A percentile compares a stretch with the other conserved stretches of the same genome.
These are phyloP conservation scores for Merluccius polli DNA, from an alignment of 2,797 vertebrate genomes.

Conservation along the genomic window DNA sequence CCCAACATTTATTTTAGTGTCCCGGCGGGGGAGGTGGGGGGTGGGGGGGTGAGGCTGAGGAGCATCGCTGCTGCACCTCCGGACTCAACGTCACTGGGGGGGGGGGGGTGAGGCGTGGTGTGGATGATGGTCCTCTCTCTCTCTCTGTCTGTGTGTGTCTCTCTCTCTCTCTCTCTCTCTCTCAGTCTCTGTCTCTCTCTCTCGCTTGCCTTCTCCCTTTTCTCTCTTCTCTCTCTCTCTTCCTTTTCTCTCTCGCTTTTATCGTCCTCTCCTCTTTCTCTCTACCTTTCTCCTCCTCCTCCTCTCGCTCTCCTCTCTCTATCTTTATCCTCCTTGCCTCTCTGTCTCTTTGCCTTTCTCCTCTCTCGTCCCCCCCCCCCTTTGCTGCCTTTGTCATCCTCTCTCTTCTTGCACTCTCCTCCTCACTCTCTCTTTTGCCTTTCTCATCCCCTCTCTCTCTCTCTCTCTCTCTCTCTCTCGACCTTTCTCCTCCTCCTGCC, in stretches of 20 bases:
- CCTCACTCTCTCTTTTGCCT: background rate
- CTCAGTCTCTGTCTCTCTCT: background rate
- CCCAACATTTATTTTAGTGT: conserved; percentile 64
- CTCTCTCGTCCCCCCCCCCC: no score
- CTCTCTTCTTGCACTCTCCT: background rate
- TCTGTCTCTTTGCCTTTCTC: background rate
- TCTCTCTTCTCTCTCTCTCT: no score
- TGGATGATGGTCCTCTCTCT: background rate
- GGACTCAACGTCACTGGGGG: background rate
- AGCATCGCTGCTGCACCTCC: conserved; percentile 42
- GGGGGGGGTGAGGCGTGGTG: background rate
- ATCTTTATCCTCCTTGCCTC: no score
- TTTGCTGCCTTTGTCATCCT: no score
- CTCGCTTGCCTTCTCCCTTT: background rate
- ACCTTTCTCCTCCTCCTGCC: no score
- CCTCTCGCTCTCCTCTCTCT: background rate
- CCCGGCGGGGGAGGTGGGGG: conserved; percentile 48
- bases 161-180: no score
- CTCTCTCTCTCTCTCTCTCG: conserved; percentile 20
- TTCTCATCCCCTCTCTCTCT: conserved; percentile 21
- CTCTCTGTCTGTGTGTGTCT: background rate
- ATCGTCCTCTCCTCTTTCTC: no score
- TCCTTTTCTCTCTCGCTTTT: no score
- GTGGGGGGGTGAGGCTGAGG: no score
- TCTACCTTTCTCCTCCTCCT: no score